These are phyloP conservation scores for Pristiophorus japonicus DNA, from an alignment of 2,113 vertebrate species.

Conservation along the genomic window DNA sequence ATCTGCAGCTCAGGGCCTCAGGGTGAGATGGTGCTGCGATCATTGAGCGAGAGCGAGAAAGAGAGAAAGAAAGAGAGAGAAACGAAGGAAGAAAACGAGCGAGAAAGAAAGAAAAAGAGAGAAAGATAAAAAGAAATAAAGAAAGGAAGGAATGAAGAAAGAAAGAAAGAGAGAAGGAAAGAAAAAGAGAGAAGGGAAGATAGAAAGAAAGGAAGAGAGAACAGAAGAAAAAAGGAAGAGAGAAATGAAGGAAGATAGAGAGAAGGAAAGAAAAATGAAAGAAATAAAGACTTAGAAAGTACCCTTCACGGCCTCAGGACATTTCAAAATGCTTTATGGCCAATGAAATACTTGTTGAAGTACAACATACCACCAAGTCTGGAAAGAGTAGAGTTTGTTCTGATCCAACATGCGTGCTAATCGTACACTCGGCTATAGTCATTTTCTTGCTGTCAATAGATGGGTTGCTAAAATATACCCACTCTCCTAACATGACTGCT, in stretches of 20 bases:
- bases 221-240: too few relatives aligned
- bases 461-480: too few relatives aligned
- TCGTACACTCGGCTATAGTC: too few relatives aligned
- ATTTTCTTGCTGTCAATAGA: too few relatives aligned
- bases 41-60: background rate
- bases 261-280: too few relatives aligned
- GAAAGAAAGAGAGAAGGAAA: too few relatives aligned
- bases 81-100: background rate
- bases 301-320: too few relatives aligned
- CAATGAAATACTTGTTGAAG: background rate
- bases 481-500: too few relatives aligned
- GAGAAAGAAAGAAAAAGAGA: background rate
- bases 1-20: too few relatives aligned
- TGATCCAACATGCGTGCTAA: background rate
- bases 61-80: background rate
- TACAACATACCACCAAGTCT: background rate
- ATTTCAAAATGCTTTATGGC: background rate
- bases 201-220: too few relatives aligned
- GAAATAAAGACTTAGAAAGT: background rate
- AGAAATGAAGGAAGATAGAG: background rate
- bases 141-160: too few relatives aligned
- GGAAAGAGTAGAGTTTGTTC: background rate
- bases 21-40: background rate
- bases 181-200: too few relatives aligned
- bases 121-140: background rate